Base-by-base conservation (phyloP, 1,140 invertebrate genomes). In the Sesamia nonagrioides region DNA sequence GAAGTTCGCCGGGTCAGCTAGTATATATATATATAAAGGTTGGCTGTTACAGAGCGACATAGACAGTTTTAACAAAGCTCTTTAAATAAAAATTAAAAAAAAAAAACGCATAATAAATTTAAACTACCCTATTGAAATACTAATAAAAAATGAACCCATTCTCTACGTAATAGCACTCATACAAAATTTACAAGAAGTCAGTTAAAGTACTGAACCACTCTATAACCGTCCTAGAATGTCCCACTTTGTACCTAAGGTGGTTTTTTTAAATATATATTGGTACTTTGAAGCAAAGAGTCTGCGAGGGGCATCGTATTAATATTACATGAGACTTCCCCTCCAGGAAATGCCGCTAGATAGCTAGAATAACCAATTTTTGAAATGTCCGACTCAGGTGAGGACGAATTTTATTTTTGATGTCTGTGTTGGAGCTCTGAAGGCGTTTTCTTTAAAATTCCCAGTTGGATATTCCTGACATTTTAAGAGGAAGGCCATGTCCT, bases 181-280 rank as follows among this genome's bases (percentile, higher is more conserved):
- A 50, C 21, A 69, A 69, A 66, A 69, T 71, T 27, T 35, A 71
- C 68, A 54, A n/a, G 15, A 11, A 18, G 8, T 42, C 37, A n/a
- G 35, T 72, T 21, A 58, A 42, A 58, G 71, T 73, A 50, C 50
- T 73, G 37, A 72, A 52, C 54, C 18, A 71, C 54, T 71, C 68
- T 71, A 35, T 71, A 71, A 71, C 48, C 8, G 6, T 66, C 37
- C 17, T 66, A 71, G 48, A 17, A 71, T 21, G 48, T 69, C 42
- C 42, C 56, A 60, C 40, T 61, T 75, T 75, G 56, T 75, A 75
- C 18, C 60, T 66, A 66, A 76, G 74, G 17, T 40, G 60, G 61
- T 58, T 40, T 76, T 84, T 85, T 85, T 78, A 83, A 83, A 83
- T 83, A 81, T 85, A 85, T 85, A 83, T 85, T 79, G 84, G 79